These are phyloP conservation scores for Microtus richardsoni DNA, from an alignment of 2,113 vertebrate species.

Conservation along the genomic window DNA sequence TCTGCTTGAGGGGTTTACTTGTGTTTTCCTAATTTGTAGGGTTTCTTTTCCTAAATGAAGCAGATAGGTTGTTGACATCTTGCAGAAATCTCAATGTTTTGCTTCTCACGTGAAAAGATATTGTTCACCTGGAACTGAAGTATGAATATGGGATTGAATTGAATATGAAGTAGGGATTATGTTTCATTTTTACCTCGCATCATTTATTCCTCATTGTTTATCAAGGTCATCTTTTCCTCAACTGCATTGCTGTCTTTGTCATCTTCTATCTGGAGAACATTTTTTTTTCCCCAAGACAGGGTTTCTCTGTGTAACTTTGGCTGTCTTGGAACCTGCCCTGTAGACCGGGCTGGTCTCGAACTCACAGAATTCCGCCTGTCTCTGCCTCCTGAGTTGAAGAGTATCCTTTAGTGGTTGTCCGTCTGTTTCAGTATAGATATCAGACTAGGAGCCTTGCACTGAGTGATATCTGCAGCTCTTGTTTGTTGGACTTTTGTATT, in stretches of 20 bases:
- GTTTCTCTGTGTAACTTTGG: no score
- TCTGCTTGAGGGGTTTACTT: not conserved
- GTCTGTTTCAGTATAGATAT: not conserved
- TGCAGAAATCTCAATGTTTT: conserved; percentile 1
- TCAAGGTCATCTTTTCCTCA: not conserved
- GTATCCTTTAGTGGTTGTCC: not conserved
- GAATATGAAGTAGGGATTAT: not conserved
- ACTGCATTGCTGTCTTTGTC: not conserved
- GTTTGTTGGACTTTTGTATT: not conserved
- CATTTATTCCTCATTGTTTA: not conserved
- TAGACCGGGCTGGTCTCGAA: no score
- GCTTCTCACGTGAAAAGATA: not conserved
- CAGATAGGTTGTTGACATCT: not conserved
- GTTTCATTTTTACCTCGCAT: not conserved
- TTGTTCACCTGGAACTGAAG: not conserved
- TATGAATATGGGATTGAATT: no score
- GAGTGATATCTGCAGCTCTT: not conserved
- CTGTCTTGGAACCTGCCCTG: no score
- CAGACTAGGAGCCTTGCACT: not conserved
- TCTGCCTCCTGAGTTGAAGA: not conserved
- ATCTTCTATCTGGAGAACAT: not conserved
- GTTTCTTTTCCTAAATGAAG: not conserved
- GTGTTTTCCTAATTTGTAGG: conserved; percentile 19
- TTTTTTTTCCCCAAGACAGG: not conserved
- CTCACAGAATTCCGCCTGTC: no score